These are phyloP conservation scores for Ectropis crepuscularia DNA, from an alignment of 2,888 invertebrate species.

Conservation along the genomic window DNA sequence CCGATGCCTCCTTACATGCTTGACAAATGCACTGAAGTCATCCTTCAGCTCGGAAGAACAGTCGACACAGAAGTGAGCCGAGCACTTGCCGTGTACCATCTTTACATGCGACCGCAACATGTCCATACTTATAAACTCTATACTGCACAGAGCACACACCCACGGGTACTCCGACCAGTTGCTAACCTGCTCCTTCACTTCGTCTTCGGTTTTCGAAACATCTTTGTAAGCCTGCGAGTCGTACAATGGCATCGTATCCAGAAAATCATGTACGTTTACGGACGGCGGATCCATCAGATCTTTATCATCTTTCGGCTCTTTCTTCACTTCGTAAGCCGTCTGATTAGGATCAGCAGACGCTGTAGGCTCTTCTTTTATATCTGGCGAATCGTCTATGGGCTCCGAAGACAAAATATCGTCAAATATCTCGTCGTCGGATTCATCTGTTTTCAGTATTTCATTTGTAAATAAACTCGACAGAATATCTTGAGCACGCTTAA, in stretches of 20 bases:
- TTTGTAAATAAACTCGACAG: conserved; percentile 54
- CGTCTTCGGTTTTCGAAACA: conserved; percentile 56
- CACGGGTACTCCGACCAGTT: conserved; percentile 76
- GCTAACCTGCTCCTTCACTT: conserved; percentile 25
- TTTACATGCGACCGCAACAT: conserved; percentile 85
- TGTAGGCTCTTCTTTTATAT: conserved; percentile 48
- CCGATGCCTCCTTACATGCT: conserved; percentile 87
- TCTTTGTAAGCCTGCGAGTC: conserved; percentile 64
- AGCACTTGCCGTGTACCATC: conserved; percentile 85
- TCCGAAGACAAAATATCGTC: conserved; percentile 58
- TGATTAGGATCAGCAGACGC: conserved; percentile 13
- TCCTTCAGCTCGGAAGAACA: conserved; percentile 86
- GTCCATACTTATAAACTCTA: conserved; percentile 68
- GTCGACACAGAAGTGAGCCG: conserved; percentile 87
- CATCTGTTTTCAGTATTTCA: conserved; percentile 50
- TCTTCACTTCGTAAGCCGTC: conserved; percentile 54
- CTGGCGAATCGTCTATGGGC: conserved; percentile 41
- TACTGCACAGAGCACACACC: conserved; percentile 71
- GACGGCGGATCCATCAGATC: conserved; percentile 37
- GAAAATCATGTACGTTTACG: conserved; percentile 66
- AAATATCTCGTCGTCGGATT: conserved; percentile 63
- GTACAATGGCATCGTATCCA: conserved; percentile 68
- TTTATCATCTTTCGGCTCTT: conserved; percentile 66
- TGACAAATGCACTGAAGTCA: conserved; percentile 86
- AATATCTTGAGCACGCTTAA: conserved; percentile 63